Evolutionary conservation across 2,888 invertebrate genomes (phyloP).

Genomic region (Petrolisthes manimaculis): DNA sequence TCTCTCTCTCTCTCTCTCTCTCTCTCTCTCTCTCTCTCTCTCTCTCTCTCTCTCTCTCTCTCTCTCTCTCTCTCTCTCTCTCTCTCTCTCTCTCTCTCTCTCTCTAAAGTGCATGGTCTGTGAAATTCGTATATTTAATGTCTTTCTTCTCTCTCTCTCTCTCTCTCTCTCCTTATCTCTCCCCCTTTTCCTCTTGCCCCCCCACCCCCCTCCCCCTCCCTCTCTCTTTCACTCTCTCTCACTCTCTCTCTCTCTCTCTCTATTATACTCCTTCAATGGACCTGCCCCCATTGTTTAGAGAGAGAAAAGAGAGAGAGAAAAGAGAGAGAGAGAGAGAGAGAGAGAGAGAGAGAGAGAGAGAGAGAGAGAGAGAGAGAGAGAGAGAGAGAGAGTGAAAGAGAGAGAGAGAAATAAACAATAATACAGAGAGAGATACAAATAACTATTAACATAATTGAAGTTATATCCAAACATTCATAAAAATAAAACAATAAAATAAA

Average conservation of each 20-base stretch:
- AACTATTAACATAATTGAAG: too few species aligned
- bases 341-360: neutral
- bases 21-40: slow-evolving; percentile 14
- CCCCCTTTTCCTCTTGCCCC: neutral
- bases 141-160: neutral
- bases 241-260: neutral
- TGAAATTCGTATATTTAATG: neutral
- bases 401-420: neutral
- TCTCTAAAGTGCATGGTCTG: neutral
- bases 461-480: too few species aligned
- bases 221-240: neutral
- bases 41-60: neutral
- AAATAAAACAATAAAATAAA: too few species aligned
- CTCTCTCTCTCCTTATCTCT: neutral
- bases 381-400: neutral
- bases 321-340: neutral
- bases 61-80: neutral
- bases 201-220: neutral
- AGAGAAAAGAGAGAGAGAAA: neutral
- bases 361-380: neutral
- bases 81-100: neutral
- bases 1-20: slow-evolving; percentile 8
- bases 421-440: slow-evolving; percentile 8
- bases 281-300: too few species aligned
- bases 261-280: neutral